Percentiles rank a stretch among this genome's conserved stretches.
Conservation (phyloP, 2,888 invertebrate genomes). For the Dendrolimus pini region DNA sequence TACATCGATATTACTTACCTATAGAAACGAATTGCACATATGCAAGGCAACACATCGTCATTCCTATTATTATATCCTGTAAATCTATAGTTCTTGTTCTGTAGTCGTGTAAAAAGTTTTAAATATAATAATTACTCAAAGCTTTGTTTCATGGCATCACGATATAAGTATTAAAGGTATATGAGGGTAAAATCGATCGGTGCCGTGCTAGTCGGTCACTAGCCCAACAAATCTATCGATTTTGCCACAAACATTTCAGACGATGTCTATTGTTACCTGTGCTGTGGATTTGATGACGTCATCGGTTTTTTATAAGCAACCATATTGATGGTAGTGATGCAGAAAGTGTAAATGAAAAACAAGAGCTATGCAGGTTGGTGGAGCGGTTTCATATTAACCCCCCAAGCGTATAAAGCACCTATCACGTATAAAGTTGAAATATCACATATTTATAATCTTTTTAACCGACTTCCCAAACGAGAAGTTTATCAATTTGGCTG, state of each 20-base stretch:
- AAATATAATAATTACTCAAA: neutral
- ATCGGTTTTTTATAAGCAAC: neutral
- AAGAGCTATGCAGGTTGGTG: too few relatives aligned
- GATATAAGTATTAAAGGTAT: conserved; percentile 1
- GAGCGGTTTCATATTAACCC: too few relatives aligned
- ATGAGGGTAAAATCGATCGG: conserved; percentile 24
- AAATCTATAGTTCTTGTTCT: too few relatives aligned
- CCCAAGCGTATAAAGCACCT: too few relatives aligned
- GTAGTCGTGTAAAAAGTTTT: neutral
- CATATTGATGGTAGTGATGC: neutral
- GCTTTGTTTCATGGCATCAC: neutral
- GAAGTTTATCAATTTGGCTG: too few relatives aligned
- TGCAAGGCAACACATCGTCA: too few relatives aligned
- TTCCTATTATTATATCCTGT: too few relatives aligned
- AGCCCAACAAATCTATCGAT: conserved; percentile 19
- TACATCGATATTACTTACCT: too few relatives aligned
- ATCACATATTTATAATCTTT: too few relatives aligned
- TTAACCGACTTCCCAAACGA: too few relatives aligned
- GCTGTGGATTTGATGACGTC: neutral
- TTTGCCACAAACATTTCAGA: conserved; percentile 4
- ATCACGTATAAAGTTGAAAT: too few relatives aligned
- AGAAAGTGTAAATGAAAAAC: neutral
- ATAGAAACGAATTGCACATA: too few relatives aligned
- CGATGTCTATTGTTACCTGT: neutral
- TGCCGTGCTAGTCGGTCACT: conserved; percentile 38